Percentiles rank a stretch among this genome's conserved stretches.
phyloP scores from a whole-genome alignment of 2,797 vertebrate species.

The Tolypeutes matacus region DNA sequence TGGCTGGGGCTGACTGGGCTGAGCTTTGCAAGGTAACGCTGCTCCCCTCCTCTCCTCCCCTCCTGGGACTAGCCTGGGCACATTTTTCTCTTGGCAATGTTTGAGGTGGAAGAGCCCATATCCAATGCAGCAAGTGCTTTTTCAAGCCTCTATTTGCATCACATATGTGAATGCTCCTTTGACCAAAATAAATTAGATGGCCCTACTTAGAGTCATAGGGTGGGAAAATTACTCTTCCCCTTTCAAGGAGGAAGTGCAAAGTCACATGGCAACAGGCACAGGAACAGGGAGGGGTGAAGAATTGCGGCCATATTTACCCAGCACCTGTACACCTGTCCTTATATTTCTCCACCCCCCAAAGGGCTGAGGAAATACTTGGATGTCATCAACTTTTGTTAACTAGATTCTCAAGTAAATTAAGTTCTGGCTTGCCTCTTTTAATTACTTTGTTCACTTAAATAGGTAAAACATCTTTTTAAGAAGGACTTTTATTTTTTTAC shows the following conservation, averaged over 20 bases:
- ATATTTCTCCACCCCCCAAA: background rate
- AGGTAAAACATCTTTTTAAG: background rate
- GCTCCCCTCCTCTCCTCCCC: background rate
- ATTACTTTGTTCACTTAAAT: background rate
- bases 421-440: slow-evolving; percentile 50
- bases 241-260: background rate
- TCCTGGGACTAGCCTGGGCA: background rate
- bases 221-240: background rate
- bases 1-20: background rate
- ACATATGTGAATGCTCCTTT: background rate
- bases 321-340: background rate
- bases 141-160: background rate
- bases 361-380: background rate
- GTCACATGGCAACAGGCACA: background rate
- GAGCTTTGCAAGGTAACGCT: background rate
- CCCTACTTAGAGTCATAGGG: slow-evolving; percentile 34
- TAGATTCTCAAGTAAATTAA: slow-evolving; percentile 56
- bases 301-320: background rate
- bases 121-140: background rate
- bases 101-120: background rate
- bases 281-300: background rate
- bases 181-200: background rate
- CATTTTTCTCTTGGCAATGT: background rate
- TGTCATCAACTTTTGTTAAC: background rate
- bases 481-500: slow-evolving; percentile 17